Evolutionary conservation across 2,888 invertebrate genomes (phyloP).

Genomic region (Cacoxenus indagator): DNA sequence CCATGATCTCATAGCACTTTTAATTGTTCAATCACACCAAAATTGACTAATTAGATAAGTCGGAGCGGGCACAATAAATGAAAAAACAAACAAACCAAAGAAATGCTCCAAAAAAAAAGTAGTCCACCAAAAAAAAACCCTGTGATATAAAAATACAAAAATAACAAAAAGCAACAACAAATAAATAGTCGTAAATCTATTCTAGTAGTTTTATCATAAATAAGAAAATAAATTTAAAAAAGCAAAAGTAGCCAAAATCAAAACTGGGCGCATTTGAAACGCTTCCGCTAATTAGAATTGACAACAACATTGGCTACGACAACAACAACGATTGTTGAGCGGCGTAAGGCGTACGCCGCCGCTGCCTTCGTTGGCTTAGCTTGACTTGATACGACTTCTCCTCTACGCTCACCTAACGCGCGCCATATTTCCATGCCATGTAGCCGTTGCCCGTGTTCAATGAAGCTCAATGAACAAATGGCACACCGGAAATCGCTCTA

Average conservation of each 20-base stretch:
- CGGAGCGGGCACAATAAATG: background rate
- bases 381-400: too few species aligned
- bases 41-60: background rate
- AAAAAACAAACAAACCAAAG: background rate
- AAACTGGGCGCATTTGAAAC: constrained; percentile 22
- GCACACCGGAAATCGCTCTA: constrained; percentile 67
- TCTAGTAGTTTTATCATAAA: constrained; percentile 1
- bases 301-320: constrained; percentile 39
- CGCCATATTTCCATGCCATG: constrained; percentile 1
- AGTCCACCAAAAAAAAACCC: background rate
- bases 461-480: constrained; percentile 65
- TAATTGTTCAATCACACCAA: constrained; percentile 11
- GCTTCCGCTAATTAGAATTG: constrained; percentile 67
- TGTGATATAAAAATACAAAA: background rate
- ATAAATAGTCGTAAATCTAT: constrained; percentile 7
- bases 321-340: background rate
- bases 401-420: too few species aligned
- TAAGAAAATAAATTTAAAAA: background rate
- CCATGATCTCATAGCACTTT: constrained; percentile 9
- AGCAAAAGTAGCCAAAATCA: constrained; percentile 11
- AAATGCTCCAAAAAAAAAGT: background rate
- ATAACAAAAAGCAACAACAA: too few species aligned
- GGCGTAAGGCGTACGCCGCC: constrained; percentile 8
- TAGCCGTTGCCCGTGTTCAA: constrained; percentile 35
- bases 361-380: background rate